These are phyloP conservation scores for Pontoporia blainvillei DNA, from an alignment of 2,113 vertebrate species.

Conservation along the genomic window DNA sequence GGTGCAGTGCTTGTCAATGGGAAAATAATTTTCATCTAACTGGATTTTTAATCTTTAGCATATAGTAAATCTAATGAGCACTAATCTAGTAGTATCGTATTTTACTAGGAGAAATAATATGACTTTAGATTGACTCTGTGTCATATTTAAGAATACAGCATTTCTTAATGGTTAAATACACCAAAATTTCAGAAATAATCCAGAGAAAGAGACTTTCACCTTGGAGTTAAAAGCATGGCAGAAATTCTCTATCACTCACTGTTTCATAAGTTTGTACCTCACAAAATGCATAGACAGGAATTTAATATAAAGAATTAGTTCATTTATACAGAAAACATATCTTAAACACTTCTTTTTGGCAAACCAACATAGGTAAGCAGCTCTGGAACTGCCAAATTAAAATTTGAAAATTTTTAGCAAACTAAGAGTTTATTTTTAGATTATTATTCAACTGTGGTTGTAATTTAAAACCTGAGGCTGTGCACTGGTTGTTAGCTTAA, in stretches of 20 bases:
- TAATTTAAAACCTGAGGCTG: conserved; percentile 96
- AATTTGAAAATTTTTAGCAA: conserved; percentile 80
- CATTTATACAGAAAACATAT: conserved; percentile 88
- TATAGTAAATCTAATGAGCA: conserved; percentile 76
- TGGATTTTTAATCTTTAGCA: conserved; percentile 74
- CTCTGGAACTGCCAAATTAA: conserved; percentile 85
- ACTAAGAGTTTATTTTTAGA: conserved; percentile 81
- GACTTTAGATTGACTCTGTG: conserved; percentile 79
- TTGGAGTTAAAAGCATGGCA: conserved; percentile 86
- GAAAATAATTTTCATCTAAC: conserved; percentile 70
- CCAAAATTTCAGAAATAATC: conserved; percentile 80
- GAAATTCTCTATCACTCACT: conserved; percentile 86
- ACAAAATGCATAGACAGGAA: conserved; percentile 91
- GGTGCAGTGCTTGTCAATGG: conserved; percentile 78
- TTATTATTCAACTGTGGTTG: conserved; percentile 87
- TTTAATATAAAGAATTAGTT: conserved; percentile 90
- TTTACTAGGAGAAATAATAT: conserved; percentile 81
- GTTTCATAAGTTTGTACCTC: conserved; percentile 87
- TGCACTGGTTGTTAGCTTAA: conserved; percentile 91
- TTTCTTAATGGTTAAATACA: conserved; percentile 81
- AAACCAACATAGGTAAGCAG: conserved; percentile 85
- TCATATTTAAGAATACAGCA: conserved; percentile 80
- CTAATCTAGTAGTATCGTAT: conserved; percentile 76
- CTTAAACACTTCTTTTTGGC: conserved; percentile 80
- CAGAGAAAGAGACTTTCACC: conserved; percentile 84